Conservation (phyloP, 1,140 invertebrate genomes). For the Antheraea mylitta region DNA sequence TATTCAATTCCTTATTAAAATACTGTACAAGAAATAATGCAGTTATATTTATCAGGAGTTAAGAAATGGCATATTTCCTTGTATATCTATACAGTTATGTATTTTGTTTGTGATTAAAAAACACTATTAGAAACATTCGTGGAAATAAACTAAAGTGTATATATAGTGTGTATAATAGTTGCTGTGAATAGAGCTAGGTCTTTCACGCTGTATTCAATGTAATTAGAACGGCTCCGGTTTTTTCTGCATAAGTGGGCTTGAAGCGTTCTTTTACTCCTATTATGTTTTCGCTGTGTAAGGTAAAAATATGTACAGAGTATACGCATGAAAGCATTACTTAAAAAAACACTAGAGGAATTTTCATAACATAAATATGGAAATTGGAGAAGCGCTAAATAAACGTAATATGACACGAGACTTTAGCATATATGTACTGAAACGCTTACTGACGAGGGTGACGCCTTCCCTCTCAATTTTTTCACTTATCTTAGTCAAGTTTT, state of each 20-base stretch:
- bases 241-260: constrained; percentile 57
- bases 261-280: constrained; percentile 34
- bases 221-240: constrained; percentile 58
- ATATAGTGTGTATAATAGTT: neutral
- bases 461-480: neutral
- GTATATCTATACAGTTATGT: no score
- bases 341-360: neutral
- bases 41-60: no score
- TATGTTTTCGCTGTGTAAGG: neutral
- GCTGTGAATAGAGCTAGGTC: constrained; percentile 46
- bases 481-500: no score
- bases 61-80: no score
- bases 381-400: neutral
- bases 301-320: neutral
- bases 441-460: neutral
- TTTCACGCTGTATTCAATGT: constrained; percentile 60
- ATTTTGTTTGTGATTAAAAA: neutral
- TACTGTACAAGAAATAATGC: no score
- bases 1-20: no score
- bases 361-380: constrained; percentile 3
- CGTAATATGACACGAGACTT: neutral
- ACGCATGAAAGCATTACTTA: neutral
- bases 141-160: constrained; percentile 15
- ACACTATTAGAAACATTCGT: constrained; percentile 2
- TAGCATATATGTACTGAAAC: neutral